Evolutionary conservation across 2,888 invertebrate species (phyloP), one percentile per base, ranked within the genome.

Genomic region (Agapetus fuscipes): DNA sequence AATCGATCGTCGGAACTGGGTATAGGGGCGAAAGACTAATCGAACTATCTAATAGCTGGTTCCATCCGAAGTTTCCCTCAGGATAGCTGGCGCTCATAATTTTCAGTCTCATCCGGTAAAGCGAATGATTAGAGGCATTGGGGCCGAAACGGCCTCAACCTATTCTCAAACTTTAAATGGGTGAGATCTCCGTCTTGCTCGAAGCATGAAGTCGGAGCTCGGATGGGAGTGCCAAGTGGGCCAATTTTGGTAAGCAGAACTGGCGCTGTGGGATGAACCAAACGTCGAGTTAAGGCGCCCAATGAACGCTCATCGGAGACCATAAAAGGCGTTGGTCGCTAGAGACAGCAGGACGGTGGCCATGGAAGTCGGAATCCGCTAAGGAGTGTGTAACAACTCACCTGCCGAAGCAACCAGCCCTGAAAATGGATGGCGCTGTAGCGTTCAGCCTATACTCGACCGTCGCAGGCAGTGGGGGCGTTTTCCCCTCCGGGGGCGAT

Each of bases 111-210:
- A 75, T 74, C 72, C 66, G 76, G 77, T 79, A 78, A 78, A 79
- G 78, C 77, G 75, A 81, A 77, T 78, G 76, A 78, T 79, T 79
- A 78, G 70, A 73, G 71, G 78, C 65, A 62, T 76, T 72, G 75
- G 74, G 74, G 72, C 59, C 73, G 73, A 76, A 78, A 77, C 70
- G 73, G 64, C 68, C 72, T 77, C 72, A 70, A 76, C 76, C 77
- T 78, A 78, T 78, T 80, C 76, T 80, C 77, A 78, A 79, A 79
- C 78, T 79, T 76, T 78, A 72, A 80, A 78, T 78, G 72, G 76
- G 76, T 77, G 72, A 76, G 78, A 77, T 61, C 66, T 67, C 66
- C 62, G 68, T 66, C 72, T 73, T 74, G 62, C 72, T 74, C 61
- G 59, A 69, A 61, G 49, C n/a, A 55, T 64, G 71, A 72, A 71